phyloP scores from a whole-genome alignment of 2,797 vertebrate genomes.

The Falco columbarius region DNA sequence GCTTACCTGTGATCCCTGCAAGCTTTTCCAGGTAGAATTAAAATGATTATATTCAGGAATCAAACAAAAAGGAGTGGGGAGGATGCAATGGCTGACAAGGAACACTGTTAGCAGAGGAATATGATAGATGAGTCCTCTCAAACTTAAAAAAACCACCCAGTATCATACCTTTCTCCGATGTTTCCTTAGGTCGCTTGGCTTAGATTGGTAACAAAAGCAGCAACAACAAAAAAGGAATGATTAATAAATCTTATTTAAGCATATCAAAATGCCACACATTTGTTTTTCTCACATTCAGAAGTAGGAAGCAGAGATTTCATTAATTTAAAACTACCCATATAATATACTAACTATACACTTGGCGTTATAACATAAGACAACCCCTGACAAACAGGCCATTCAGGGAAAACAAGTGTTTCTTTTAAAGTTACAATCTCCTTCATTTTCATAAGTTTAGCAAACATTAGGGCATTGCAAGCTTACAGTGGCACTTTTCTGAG shows the following conservation, averaged over 20 bases:
- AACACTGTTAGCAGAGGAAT: background rate
- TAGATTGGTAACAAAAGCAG: constrained; percentile 55
- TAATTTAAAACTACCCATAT: background rate
- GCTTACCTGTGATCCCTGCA: background rate
- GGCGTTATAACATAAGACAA: background rate
- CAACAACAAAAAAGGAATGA: constrained; percentile 9
- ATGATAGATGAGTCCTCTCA: background rate
- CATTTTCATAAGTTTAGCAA: background rate
- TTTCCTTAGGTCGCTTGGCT: constrained; percentile 98
- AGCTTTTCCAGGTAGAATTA: background rate
- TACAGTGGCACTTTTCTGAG: background rate
- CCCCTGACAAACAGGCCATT: background rate
- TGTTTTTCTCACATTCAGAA: background rate
- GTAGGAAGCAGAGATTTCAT: background rate
- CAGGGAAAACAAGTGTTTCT: background rate
- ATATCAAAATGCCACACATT: background rate
- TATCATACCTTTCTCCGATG: constrained; percentile 94
- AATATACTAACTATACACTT: background rate
- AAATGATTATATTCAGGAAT: background rate
- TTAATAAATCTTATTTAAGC: constrained; percentile 40
- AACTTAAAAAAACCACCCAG: background rate
- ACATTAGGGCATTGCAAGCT: background rate
- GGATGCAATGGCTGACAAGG: background rate
- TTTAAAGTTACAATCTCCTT: background rate
- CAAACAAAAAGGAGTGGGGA: background rate